phyloP scores from a whole-genome alignment of 1,140 invertebrate genomes.

The Hydropsyche tenuis region DNA sequence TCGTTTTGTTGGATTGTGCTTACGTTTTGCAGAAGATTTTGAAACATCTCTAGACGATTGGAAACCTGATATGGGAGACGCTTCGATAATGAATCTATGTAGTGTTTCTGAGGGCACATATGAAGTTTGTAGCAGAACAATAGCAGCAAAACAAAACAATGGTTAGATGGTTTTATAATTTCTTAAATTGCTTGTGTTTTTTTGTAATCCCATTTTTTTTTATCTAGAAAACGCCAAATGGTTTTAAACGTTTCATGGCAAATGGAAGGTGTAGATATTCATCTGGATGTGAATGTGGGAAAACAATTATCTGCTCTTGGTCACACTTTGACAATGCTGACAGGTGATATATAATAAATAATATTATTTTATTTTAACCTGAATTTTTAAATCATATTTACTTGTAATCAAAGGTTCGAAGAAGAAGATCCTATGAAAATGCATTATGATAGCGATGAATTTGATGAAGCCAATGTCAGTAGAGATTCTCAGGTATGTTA shows the following conservation, averaged over 20 bases:
- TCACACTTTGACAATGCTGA: constrained; percentile 93
- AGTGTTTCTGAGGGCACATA: constrained; percentile 98
- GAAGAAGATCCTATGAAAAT: constrained; percentile 77
- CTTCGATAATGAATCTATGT: constrained; percentile 91
- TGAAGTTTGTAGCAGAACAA: constrained; percentile 92
- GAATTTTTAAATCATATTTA: too few relatives aligned
- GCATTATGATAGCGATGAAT: constrained; percentile 80
- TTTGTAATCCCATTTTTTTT: constrained; percentile 2
- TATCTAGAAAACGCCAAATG: constrained; percentile 92
- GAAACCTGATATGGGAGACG: constrained; percentile 89
- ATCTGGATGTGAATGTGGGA: constrained; percentile 94
- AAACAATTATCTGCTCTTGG: constrained; percentile 93
- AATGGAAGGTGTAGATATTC: constrained; percentile 98
- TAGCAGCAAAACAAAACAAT: constrained; percentile 74
- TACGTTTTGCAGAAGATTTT: constrained; percentile 96
- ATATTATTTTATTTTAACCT: background rate
- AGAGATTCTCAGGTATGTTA: constrained; percentile 59
- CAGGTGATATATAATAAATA: constrained; percentile 61
- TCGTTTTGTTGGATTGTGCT: constrained; percentile 84
- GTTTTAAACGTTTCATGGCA: constrained; percentile 98
- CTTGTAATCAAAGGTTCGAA: constrained; percentile 73
- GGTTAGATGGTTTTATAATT: constrained; percentile 59
- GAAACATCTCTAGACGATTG: constrained; percentile 95
- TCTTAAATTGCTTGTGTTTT: background rate
- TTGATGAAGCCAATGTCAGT: constrained; percentile 73